Evolutionary conservation across 2,113 vertebrate species (phyloP).

Genomic region (Archilochus colubris): DNA sequence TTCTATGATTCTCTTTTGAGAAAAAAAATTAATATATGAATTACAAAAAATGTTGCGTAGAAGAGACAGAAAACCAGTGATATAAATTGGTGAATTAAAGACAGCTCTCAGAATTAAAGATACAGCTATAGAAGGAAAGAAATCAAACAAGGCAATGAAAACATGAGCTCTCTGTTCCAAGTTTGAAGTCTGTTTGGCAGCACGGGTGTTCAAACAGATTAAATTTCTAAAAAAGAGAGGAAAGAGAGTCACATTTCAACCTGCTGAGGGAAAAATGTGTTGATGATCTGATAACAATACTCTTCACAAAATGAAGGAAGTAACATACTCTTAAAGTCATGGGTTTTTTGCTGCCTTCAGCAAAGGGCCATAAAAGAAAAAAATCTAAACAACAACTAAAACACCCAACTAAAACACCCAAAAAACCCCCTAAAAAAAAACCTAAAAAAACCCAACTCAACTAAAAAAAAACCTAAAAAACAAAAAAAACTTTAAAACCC

Average conservation of each 20-base stretch:
- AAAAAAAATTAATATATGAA: background rate
- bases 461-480: no score
- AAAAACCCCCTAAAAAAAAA: no score
- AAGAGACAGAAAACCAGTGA: background rate
- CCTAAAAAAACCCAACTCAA: no score
- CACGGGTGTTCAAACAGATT: slow-evolving; percentile 30
- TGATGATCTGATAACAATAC: background rate
- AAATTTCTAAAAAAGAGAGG: background rate
- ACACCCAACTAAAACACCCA: no score
- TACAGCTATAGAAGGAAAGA: background rate
- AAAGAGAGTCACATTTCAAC: background rate
- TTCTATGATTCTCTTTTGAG: slow-evolving; percentile 8
- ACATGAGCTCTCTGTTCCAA: background rate
- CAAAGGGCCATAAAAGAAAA: background rate
- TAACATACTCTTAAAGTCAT: background rate
- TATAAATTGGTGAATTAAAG: background rate
- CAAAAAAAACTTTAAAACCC: no score
- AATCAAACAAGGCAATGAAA: slow-evolving; percentile 17
- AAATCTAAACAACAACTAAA: no score
- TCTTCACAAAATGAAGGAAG: background rate
- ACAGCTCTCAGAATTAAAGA: background rate
- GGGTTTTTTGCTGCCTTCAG: background rate
- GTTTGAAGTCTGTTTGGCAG: background rate
- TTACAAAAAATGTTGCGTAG: background rate
- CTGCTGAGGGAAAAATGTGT: background rate